Conservation (phyloP, 1,140 invertebrate species). For the Camponotus pennsylvanicus region DNA sequence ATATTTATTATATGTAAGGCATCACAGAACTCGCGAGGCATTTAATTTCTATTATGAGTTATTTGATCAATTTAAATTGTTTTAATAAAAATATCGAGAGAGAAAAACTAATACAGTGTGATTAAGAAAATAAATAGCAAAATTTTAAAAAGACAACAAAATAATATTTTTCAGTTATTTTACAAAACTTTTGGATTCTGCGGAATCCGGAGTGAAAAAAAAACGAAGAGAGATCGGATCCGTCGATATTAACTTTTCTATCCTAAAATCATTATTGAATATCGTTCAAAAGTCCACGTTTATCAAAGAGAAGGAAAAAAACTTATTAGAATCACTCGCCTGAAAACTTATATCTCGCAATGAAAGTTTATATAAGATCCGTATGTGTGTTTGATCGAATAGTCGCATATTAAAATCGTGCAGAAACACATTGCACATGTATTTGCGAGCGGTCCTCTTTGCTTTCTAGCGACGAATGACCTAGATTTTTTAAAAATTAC, state of each 20-base stretch:
- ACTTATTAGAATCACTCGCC: constrained; percentile 2
- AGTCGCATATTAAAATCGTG: constrained; percentile 41
- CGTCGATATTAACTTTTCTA: constrained; percentile 16
- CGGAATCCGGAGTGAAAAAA: neutral
- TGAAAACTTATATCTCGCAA: neutral
- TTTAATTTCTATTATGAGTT: neutral
- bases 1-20: neutral
- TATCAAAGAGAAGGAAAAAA: neutral
- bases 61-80: neutral
- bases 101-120: neutral
- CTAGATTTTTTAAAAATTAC: constrained; percentile 63
- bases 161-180: neutral
- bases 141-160: neutral
- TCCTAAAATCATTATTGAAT: neutral
- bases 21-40: neutral
- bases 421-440: neutral
- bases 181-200: neutral
- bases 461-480: constrained; percentile 28
- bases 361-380: neutral
- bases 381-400: constrained; percentile 2
- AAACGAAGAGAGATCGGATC: neutral
- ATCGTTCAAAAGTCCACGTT: neutral
- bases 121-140: neutral
- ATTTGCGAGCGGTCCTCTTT: constrained; percentile 6
- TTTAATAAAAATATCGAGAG: neutral